Evolutionary conservation across 2,113 vertebrate genomes (phyloP), one percentile per base, ranked within the genome.

Genomic region (Hiodon alosoides): DNA sequence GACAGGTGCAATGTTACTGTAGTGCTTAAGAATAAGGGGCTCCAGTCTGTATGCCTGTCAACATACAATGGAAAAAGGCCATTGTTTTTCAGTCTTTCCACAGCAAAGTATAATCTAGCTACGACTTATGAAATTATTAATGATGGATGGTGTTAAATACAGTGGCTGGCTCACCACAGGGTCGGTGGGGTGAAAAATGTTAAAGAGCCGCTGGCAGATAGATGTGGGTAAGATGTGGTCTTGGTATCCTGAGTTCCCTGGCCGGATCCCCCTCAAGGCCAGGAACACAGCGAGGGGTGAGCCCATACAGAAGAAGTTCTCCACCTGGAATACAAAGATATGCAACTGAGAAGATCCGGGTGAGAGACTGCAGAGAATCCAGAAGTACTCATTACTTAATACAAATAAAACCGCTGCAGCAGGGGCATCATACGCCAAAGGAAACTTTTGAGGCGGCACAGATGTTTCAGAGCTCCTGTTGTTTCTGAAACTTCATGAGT

Each of bases 271-370:
- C 74, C 97, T 92, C 79, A 98, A 71, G 0, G 97, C 97, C 90
- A 99, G 85, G 82, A 98, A 99, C 77, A 98, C 97, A 0, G 97
- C 96, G 74, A 99, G 85, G 7, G 97, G 97, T 77, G 96, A 99
- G 47, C 97, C 97, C 97, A 98, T 95, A 74, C 97, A 99, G 92
- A 99, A 99, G 90, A 97, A 97, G 87, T 98, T 99, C 82, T 98
- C 97, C 83, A 99, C 96, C 97, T 99, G 86, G 67, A 81, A 74
- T 47, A 52, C 72, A 65, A 62, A 17, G 11, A 6, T 48, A 52
- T 13, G 71, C 6, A 59, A 17, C 74, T 10, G 3, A 61, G 10
- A 75, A 48, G 58, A 4, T 48, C 50, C 51, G 14, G 83, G 4
- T 13, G 3, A 71, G 3, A 69, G 50, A n/a, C 60, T 7, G 68